phyloP scores from a whole-genome alignment of 2,888 invertebrate species.

The Cryptocephalus moraei region DNA sequence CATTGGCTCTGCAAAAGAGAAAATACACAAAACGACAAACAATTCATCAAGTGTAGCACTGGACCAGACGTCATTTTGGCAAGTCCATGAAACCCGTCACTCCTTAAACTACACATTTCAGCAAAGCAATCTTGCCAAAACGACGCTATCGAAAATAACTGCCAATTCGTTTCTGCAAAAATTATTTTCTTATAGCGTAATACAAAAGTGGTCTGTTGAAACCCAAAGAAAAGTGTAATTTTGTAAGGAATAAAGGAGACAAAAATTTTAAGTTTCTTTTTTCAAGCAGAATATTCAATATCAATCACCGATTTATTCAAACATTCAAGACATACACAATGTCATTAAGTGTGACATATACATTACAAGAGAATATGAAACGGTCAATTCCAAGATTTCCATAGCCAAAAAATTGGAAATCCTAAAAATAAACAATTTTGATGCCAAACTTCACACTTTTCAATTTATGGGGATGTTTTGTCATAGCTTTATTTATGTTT shows the following conservation, averaged over 20 bases:
- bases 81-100: too few relatives aligned
- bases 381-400: too few relatives aligned
- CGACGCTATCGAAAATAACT: too few relatives aligned
- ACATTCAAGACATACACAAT: not conserved
- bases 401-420: too few relatives aligned
- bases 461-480: too few relatives aligned
- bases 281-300: conserved; percentile 2
- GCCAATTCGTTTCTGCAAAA: too few relatives aligned
- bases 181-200: too few relatives aligned
- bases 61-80: not conserved
- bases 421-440: too few relatives aligned
- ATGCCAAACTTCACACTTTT: too few relatives aligned
- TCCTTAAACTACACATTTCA: too few relatives aligned
- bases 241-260: conserved; percentile 8
- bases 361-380: not conserved
- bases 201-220: conserved; percentile 15
- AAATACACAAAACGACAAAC: not conserved
- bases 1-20: conserved; percentile 1
- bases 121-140: too few relatives aligned
- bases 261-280: conserved; percentile 3
- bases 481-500: too few relatives aligned
- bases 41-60: not conserved
- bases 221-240: conserved; percentile 13
- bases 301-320: conserved; percentile 21
- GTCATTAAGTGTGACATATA: not conserved